A percentile compares a stretch with the other conserved stretches of the same genome.
phyloP scores from a whole-genome alignment of 2,797 vertebrate species.

The Gobionotothen gibberifrons region DNA sequence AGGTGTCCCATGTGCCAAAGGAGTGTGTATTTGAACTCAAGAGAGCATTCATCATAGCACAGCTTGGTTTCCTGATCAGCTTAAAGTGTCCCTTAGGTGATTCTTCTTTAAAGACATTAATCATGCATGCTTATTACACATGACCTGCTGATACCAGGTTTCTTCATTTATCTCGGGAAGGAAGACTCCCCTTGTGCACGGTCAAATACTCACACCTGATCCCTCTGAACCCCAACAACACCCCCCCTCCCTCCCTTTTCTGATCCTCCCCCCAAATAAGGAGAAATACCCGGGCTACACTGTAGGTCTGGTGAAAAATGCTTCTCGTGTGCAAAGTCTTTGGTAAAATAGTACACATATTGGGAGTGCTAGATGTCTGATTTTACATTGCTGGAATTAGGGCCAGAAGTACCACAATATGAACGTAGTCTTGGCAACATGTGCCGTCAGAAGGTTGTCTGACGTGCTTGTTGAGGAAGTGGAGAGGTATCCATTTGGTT shows the following conservation, averaged over 20 bases:
- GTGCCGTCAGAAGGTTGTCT: too few relatives aligned
- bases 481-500: too few relatives aligned
- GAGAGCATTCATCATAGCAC: slow-evolving; percentile 70
- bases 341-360: too few relatives aligned
- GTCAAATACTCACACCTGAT: slow-evolving; percentile 71
- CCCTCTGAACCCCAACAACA: slow-evolving; percentile 41
- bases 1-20: slow-evolving; percentile 54
- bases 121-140: slow-evolving; percentile 75
- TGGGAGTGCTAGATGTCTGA: too few relatives aligned
- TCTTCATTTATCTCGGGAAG: slow-evolving; percentile 64
- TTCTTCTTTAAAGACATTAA: slow-evolving; percentile 76
- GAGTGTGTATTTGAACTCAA: slow-evolving; percentile 68
- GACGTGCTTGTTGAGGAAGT: too few relatives aligned
- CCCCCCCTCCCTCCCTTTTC: not conserved
- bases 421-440: too few relatives aligned
- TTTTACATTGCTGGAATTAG: too few relatives aligned
- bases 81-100: slow-evolving; percentile 71
- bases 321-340: too few relatives aligned
- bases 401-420: too few relatives aligned
- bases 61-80: slow-evolving; percentile 72
- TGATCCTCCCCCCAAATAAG: too few relatives aligned
- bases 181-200: slow-evolving; percentile 51
- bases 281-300: too few relatives aligned
- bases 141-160: slow-evolving; percentile 68
- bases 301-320: not conserved